Percentiles rank a stretch among this genome's conserved stretches.
Evolutionary conservation across 2,888 invertebrate genomes (phyloP).

Genomic region (Carpatolechia fugitivella): DNA sequence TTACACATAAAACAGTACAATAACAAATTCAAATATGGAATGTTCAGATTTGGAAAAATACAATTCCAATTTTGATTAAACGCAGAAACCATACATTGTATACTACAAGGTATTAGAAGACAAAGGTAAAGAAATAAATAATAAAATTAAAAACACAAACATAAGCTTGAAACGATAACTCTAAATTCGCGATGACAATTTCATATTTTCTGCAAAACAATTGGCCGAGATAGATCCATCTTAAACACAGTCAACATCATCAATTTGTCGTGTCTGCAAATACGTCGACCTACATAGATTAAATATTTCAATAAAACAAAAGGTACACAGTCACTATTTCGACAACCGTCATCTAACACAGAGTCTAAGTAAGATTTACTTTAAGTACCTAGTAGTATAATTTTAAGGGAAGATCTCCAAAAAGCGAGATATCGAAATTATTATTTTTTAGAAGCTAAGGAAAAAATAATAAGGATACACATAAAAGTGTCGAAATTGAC

Average conservation of each 20-base stretch:
- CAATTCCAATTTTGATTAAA: conserved; percentile 30
- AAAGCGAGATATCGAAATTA: conserved; percentile 13
- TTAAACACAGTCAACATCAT: conserved; percentile 51
- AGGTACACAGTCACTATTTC: conserved; percentile 45
- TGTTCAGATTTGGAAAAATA: conserved; percentile 35
- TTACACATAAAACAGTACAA: conserved; percentile 33
- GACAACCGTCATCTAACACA: conserved; percentile 60
- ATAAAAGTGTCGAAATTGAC: conserved; percentile 54
- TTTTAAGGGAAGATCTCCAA: conserved; percentile 4
- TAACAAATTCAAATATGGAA: conserved; percentile 51
- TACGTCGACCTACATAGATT: conserved; percentile 37
- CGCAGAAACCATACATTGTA: conserved; percentile 32
- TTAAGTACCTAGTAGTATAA: conserved; percentile 25
- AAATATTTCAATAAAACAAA: conserved; percentile 52
- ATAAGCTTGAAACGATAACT: conserved; percentile 33
- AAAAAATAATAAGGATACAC: conserved; percentile 33
- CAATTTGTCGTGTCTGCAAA: conserved; percentile 45
- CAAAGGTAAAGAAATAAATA: conserved; percentile 24
- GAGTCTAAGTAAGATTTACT: conserved; percentile 43
- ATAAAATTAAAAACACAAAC: conserved; percentile 43
- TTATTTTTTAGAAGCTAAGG: conserved; percentile 24
- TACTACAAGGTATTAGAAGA: conserved; percentile 28
- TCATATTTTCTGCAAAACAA: conserved; percentile 20
- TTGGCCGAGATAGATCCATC: conserved; percentile 37
- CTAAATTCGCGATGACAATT: conserved; percentile 31